phyloP scores from a whole-genome alignment of 2,797 vertebrate genomes.

The Tarsius wallacei region DNA sequence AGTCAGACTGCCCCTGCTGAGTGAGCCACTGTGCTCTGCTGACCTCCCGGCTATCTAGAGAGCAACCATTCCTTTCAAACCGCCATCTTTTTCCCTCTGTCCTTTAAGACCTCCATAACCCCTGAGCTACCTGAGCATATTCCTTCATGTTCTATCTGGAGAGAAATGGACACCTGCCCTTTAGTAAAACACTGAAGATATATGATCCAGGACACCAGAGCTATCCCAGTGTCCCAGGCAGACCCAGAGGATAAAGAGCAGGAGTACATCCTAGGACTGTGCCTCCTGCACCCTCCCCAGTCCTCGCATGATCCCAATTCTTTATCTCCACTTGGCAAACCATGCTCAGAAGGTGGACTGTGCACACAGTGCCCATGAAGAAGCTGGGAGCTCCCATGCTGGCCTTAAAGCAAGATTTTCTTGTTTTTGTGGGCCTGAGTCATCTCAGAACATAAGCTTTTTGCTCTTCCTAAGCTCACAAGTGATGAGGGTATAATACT shows the following conservation, averaged over 20 bases:
- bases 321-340: background rate
- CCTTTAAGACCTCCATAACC: background rate
- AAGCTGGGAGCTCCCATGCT: background rate
- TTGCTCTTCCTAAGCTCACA: background rate
- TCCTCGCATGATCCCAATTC: background rate
- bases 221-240: background rate
- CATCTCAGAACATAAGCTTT: background rate
- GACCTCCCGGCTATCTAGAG: background rate
- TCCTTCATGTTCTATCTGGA: background rate
- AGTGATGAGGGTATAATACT: background rate
- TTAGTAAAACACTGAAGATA: background rate
- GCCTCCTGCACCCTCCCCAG: background rate
- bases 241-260: background rate
- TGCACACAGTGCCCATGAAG: background rate
- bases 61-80: background rate
- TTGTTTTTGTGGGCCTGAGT: slow-evolving; percentile 53
- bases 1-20: background rate
- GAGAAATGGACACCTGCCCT: background rate
- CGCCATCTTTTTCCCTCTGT: background rate
- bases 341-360: background rate
- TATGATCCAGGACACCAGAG: background rate
- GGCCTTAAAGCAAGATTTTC: background rate
- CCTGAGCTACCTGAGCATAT: background rate
- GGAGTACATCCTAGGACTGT: background rate
- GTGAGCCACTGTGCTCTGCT: background rate